Evolutionary conservation across 2,888 invertebrate genomes (phyloP), one percentile per base, ranked within the genome.

Genomic region (Lepidocyrtoides sp.): DNA sequence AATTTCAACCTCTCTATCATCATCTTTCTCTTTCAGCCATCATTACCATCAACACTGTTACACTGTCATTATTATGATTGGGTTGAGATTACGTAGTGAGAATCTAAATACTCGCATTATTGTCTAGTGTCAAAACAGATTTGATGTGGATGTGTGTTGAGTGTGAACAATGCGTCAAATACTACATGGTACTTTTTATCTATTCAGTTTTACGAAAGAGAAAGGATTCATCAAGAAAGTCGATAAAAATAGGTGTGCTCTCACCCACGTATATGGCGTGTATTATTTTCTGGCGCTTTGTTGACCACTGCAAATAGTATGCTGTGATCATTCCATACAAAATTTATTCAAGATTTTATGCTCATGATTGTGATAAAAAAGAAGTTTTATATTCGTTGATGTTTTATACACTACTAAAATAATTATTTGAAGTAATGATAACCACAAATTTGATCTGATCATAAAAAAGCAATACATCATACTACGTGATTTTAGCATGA

Each of bases 31-130:
- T 3, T 72, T 79, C 17, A 54, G 8, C 32, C 54, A 54, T 54
- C 77, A 51, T 79, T 79, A 54, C 26, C n/a, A 79, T 79, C 77
- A 79, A 79, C 77, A 79, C 77, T 5, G 23, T 54, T 54, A 17
- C 77, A 79, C 77, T 79, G 32, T 51, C 26, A 79, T 79, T 79
- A 79, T 36, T 79, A 79, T 79, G 77, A 79, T 79, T 79, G 77
- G 77, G 32, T 54, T 51, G 29, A 14, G 77, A 79, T 79, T 54
- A 79, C 29, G 77, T 79, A 32, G 77, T 79, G 17, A 54, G 77
- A 51, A 79, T 79, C 77, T 29, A 79, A 79, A 79, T 54, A 54
- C 36, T 79, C 54, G 32, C n/a, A 79, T 79, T 79, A 79, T 79
- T 79, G 54, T 69, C 48, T 72, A 26, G 75, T 75, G 75, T 75